phyloP scores from a whole-genome alignment of 2,888 invertebrate genomes.

The Drosophila meridionalis region DNA sequence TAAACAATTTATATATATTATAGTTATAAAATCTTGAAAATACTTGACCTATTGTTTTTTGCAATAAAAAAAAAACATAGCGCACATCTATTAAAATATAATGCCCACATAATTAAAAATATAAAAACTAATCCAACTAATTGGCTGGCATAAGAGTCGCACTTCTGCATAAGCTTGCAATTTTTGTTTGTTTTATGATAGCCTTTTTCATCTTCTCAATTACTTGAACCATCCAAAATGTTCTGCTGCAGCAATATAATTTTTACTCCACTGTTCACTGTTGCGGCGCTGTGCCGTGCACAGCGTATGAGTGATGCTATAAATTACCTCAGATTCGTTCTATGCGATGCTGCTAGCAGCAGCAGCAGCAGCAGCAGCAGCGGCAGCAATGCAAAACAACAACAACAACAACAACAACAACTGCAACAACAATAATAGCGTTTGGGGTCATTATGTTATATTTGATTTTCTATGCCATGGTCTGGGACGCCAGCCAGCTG shows the following conservation, averaged over 20 bases:
- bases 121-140: neutral
- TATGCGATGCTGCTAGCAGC: constrained; percentile 32
- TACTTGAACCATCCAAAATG: neutral
- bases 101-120: neutral
- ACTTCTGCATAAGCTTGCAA: neutral
- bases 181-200: neutral
- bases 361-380: constrained; percentile 13
- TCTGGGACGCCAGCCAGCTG: constrained; percentile 73
- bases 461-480: constrained; percentile 82
- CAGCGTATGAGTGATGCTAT: constrained; percentile 65
- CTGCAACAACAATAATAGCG: constrained; percentile 14
- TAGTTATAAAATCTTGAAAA: too few species aligned
- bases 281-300: constrained; percentile 35
- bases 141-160: constrained; percentile 5
- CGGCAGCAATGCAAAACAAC: constrained; percentile 1
- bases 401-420: constrained; percentile 1
- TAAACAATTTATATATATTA: too few species aligned
- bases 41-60: too few species aligned
- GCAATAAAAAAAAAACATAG: neutral
- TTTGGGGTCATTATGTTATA: constrained; percentile 56
- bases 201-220: neutral
- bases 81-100: neutral
- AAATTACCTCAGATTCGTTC: constrained; percentile 53
- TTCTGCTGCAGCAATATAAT: neutral
- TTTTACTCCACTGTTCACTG: constrained; percentile 14